Percentiles rank a stretch among this genome's conserved stretches.
Conservation (phyloP, 2,113 vertebrate genomes). For the Cromileptes altivelis region DNA sequence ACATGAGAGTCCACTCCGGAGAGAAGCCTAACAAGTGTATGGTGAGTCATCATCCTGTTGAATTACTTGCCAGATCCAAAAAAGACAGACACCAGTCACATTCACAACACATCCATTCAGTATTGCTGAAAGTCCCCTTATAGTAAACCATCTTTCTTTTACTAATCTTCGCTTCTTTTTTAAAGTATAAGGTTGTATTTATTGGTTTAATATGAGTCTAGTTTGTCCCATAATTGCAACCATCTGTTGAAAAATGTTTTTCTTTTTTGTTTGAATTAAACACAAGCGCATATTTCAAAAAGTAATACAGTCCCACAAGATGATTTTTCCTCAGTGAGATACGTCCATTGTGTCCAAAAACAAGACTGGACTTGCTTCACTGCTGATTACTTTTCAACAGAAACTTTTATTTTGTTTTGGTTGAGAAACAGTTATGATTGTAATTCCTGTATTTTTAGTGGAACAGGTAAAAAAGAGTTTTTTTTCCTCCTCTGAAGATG, state of each 20-base stretch:
- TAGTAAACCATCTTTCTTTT: neutral
- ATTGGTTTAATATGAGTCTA: constrained; percentile 39
- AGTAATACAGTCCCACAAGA: constrained; percentile 29
- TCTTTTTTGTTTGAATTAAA: constrained; percentile 36
- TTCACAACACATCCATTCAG: constrained; percentile 8
- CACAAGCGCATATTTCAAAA: constrained; percentile 44
- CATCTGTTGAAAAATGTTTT: constrained; percentile 36
- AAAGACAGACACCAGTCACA: neutral
- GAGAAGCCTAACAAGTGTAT: constrained; percentile 99
- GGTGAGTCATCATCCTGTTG: constrained; percentile 87
- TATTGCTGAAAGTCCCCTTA: constrained; percentile 20
- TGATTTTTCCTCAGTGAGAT: constrained; percentile 43
- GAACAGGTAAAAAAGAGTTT: constrained; percentile 33
- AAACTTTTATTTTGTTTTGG: constrained; percentile 59
- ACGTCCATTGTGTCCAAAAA: constrained; percentile 40
- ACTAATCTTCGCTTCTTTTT: constrained; percentile 9
- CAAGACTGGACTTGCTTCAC: constrained; percentile 61
- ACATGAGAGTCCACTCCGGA: constrained; percentile 99
- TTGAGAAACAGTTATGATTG: constrained; percentile 63
- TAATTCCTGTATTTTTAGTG: constrained; percentile 58
- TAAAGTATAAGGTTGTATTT: constrained; percentile 27
- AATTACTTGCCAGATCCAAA: neutral
- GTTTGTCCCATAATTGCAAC: constrained; percentile 49
- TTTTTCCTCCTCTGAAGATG: constrained; percentile 55
- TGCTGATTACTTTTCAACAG: constrained; percentile 69